These are phyloP conservation scores for Nasonovia ribisnigri DNA, from an alignment of 2,888 invertebrate genomes.

Conservation along the genomic window DNA sequence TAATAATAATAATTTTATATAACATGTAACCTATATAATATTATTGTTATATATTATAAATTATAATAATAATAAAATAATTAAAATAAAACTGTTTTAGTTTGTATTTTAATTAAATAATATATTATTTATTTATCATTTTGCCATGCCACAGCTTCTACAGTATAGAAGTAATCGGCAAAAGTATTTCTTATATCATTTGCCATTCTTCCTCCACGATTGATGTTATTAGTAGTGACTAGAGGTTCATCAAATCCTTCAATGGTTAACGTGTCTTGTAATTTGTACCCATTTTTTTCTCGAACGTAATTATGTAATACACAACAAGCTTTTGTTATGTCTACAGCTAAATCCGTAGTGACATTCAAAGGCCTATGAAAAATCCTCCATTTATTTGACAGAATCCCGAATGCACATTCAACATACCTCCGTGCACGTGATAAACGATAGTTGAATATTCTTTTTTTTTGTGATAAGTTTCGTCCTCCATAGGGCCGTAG, in stretches of 20 bases:
- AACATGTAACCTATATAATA: too few relatives aligned
- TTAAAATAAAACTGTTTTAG: neutral
- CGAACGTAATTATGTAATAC: slow-evolving; percentile 63
- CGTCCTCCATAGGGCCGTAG: slow-evolving; percentile 18
- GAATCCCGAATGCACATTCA: slow-evolving; percentile 68
- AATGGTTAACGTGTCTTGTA: slow-evolving; percentile 49
- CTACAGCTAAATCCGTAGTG: slow-evolving; percentile 43
- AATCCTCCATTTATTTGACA: slow-evolving; percentile 66
- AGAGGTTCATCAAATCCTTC: slow-evolving; percentile 54
- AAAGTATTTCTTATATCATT: slow-evolving; percentile 12
- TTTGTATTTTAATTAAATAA: neutral
- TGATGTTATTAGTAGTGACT: slow-evolving; percentile 25
- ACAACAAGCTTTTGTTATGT: slow-evolving; percentile 59
- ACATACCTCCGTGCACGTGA: slow-evolving; percentile 66
- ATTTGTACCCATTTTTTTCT: slow-evolving; percentile 20
- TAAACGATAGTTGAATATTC: too few relatives aligned
- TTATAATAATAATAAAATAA: neutral
- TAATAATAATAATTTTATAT: too few relatives aligned
- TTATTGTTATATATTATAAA: too few relatives aligned
- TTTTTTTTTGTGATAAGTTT: too few relatives aligned
- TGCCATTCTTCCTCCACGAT: neutral
- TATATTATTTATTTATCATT: neutral
- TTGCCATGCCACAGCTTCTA: slow-evolving; percentile 47
- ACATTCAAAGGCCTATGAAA: neutral
- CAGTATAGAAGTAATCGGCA: neutral